phyloP scores from a whole-genome alignment of 2,113 vertebrate genomes.

The Telmatochromis brichardi region DNA sequence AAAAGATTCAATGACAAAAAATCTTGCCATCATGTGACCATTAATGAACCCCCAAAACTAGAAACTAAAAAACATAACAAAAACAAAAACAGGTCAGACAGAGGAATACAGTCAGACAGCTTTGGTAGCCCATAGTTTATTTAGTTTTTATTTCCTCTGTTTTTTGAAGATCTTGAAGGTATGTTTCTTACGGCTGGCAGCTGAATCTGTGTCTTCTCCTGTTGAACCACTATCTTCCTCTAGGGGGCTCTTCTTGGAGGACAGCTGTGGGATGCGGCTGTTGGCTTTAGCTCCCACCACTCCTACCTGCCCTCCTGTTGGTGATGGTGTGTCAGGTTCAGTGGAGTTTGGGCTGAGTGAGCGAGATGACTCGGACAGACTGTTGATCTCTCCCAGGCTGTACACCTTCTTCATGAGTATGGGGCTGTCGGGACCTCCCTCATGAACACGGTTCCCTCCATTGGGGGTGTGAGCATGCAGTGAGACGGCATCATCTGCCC shows the following conservation, averaged over 20 bases:
- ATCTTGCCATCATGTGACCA: conserved; percentile 28
- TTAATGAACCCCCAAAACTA: background rate
- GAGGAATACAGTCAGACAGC: conserved; percentile 18
- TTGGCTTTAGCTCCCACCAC: conserved; percentile 56
- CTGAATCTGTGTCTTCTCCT: conserved; percentile 88
- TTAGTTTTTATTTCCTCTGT: conserved; percentile 81
- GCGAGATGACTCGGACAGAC: conserved; percentile 82
- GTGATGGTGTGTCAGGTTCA: conserved; percentile 88
- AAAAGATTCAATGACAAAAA: conserved; percentile 18
- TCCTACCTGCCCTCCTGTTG: conserved; percentile 67
- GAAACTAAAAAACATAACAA: background rate
- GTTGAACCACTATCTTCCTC: conserved; percentile 92
- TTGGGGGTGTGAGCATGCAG: conserved; percentile 68
- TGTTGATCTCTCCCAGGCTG: conserved; percentile 83
- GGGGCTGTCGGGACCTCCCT: conserved; percentile 78
- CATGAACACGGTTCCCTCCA: conserved; percentile 73
- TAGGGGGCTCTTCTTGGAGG: conserved; percentile 82
- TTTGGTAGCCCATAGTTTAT: conserved; percentile 22
- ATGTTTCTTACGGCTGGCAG: conserved; percentile 90
- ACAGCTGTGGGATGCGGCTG: conserved; percentile 89
- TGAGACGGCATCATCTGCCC: conserved; percentile 68
- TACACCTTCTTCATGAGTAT: conserved; percentile 76
- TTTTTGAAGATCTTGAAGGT: conserved; percentile 98
- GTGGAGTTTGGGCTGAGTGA: conserved; percentile 90
- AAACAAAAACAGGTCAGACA: background rate